These are phyloP conservation scores for Notarius quadriscutis DNA, from an alignment of 2,113 vertebrate species.

Conservation along the genomic window DNA sequence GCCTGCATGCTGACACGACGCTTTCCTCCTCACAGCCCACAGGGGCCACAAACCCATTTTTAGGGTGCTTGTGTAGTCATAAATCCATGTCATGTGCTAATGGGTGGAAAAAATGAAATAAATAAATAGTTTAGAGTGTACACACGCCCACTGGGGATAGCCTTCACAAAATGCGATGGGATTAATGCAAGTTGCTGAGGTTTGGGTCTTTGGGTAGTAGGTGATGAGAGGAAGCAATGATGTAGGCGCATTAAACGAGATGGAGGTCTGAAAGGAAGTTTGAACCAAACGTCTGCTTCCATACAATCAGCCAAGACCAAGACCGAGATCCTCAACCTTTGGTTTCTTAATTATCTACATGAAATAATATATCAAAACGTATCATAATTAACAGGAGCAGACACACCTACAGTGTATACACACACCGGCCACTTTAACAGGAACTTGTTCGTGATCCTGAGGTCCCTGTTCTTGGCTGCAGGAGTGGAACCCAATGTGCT, in stretches of 20 bases:
- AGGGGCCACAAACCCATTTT: constrained; percentile 28
- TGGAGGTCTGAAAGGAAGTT: neutral
- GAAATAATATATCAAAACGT: neutral
- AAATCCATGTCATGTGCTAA: constrained; percentile 52
- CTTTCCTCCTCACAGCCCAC: constrained; percentile 26
- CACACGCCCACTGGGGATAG: constrained; percentile 14
- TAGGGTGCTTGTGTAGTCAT: constrained; percentile 39
- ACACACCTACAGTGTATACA: neutral
- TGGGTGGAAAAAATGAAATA: constrained; percentile 22
- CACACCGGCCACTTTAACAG: no score
- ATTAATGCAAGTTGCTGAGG: constrained; percentile 20
- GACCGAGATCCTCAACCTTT: no score
- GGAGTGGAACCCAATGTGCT: no score
- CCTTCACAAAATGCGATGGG: constrained; percentile 23
- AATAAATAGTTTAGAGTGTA: constrained; percentile 1
- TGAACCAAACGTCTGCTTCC: neutral
- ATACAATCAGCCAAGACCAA: neutral
- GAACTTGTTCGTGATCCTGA: no score
- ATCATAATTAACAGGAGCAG: neutral
- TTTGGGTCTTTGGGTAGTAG: constrained; percentile 8
- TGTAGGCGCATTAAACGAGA: neutral
- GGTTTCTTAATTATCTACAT: neutral
- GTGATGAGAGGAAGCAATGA: constrained; percentile 19
- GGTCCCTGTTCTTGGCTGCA: no score
- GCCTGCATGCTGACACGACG: constrained; percentile 18